Evolutionary conservation across 2,888 invertebrate genomes (phyloP), one percentile per base, ranked within the genome.

Genomic region (Drosophila meridionalis): DNA sequence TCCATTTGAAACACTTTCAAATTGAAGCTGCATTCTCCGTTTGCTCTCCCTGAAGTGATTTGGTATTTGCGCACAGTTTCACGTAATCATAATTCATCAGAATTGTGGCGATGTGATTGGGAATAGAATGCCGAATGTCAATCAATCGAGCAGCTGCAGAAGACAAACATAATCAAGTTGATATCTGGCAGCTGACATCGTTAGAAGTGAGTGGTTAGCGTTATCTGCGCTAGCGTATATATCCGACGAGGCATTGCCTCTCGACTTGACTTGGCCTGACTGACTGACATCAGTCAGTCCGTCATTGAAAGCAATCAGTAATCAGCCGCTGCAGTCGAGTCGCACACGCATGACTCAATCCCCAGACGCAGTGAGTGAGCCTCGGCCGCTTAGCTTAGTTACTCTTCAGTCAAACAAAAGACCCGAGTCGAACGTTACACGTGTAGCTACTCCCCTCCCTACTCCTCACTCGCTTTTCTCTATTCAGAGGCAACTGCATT

Each of bases 261-360:
- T 30, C 4, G 48, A 30, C 32, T 45, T n/a, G 30, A 28, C 12
- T 47, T 28, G 47, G 7, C 45, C 12, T 38, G 14, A 4, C 26
- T 61, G 36, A 9, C 38, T 34, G 73, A 64, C 71, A 65, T 69
- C 76, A 57, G 76, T 26, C 45, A 57, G 76, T 26, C 45, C 65
- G 53, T 70, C 63, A 55, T 52, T 56, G 56, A 65, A 66, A 78
- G 75, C 66, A 68, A 82, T 82, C 88, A 79, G 86, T 73, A 88
- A 88, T 83, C 88, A 87, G 78, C 63, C 26, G 78, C 63, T 30
- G 56, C 70, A 76, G 66, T 74, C 60, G 20, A 48, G 56, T 12
- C 56, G 40, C 12, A 60, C 9, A 57, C 56, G 52, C 43, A 56
- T 45, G 62, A 56, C 63, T 69, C 73, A 58, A 65, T 65, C 61